phyloP scores from a whole-genome alignment of 2,888 invertebrate species.

The Papilio demoleus region DNA sequence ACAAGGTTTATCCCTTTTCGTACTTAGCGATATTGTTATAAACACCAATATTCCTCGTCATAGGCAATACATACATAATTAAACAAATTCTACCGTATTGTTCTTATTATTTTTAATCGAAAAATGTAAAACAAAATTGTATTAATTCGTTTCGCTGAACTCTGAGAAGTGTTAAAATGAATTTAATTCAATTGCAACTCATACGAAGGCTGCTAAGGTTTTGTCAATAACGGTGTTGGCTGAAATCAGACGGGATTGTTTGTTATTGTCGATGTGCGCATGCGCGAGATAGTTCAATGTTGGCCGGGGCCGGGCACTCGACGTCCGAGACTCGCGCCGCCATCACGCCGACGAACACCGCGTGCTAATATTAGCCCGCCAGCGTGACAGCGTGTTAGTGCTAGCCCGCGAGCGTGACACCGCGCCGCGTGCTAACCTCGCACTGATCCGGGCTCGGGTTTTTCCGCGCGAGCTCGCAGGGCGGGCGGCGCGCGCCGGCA shows the following conservation, averaged over 20 bases:
- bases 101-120: too few species aligned
- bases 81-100: too few species aligned
- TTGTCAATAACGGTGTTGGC: slow-evolving; percentile 60
- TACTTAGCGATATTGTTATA: too few species aligned
- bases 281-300: slow-evolving; percentile 55
- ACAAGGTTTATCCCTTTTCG: too few species aligned
- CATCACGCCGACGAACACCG: slow-evolving; percentile 59
- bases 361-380: slow-evolving; percentile 67
- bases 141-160: slow-evolving; percentile 9
- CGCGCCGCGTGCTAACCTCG: slow-evolving; percentile 43
- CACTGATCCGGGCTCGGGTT: slow-evolving; percentile 53
- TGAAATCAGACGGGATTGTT: slow-evolving; percentile 49
- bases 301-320: slow-evolving; percentile 54
- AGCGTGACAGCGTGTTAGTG: slow-evolving; percentile 44
- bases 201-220: slow-evolving; percentile 51
- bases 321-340: slow-evolving; percentile 57
- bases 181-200: slow-evolving; percentile 28
- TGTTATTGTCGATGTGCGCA: slow-evolving; percentile 63
- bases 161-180: not conserved
- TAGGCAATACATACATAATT: too few species aligned
- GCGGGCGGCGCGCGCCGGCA: slow-evolving; percentile 80
- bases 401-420: slow-evolving; percentile 46
- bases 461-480: slow-evolving; percentile 62
- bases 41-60: too few species aligned
- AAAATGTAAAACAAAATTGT: too few species aligned